Base-by-base conservation (phyloP, 2,888 invertebrate genomes). In the Chaetoderma sp. region DNA sequence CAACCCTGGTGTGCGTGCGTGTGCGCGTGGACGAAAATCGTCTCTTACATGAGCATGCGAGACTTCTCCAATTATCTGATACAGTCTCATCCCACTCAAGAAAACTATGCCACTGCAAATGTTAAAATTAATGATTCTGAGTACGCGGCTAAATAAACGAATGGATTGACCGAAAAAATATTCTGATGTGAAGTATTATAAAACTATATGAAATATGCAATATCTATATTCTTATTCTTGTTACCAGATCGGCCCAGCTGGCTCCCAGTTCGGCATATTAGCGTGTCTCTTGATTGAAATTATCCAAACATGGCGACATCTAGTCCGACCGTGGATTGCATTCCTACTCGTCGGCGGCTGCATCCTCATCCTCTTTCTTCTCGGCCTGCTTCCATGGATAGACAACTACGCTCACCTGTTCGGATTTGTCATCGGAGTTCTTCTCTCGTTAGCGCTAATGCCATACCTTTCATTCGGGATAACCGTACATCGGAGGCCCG, bases 391-490 rank as follows among this genome's bases (percentile, higher is more conserved):
- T 67, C 99, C 99, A 5, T 98, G 97, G 96, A 93, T 99, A 75
- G 96, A 98, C 89, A 99, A 99, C 89, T 98, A 97, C 88, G 96
- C 98, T 66, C 98, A 98, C 83, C 89, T 97, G 59, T 95, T 96
- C 85, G 98, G 98, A 77, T 95, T 98, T 86, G 90, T 94, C 65
- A 95, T 96, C 86, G 98, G 98, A 66, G 94, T 96, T 83, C 90
- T 97, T 64, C 89, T 98, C 36, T 95, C 97, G 39, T 94, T 96
- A 88, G 95, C 96, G 59, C 87, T 99, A 65, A 90, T 98, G 85
- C 98, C 98, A 64, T 98, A 96, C 88, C 92, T 98, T 77, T 93
- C 94, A 42, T 93, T 98, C 86, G 95, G 95, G 27, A 90, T 77
- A 93, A 95, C 88, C 39, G 95, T 95, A 77, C 90, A 94, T 45